A percentile compares a stretch with the other conserved stretches of the same genome.
Conservation (phyloP, 2,113 vertebrate genomes). For the Capreolus pygargus region DNA sequence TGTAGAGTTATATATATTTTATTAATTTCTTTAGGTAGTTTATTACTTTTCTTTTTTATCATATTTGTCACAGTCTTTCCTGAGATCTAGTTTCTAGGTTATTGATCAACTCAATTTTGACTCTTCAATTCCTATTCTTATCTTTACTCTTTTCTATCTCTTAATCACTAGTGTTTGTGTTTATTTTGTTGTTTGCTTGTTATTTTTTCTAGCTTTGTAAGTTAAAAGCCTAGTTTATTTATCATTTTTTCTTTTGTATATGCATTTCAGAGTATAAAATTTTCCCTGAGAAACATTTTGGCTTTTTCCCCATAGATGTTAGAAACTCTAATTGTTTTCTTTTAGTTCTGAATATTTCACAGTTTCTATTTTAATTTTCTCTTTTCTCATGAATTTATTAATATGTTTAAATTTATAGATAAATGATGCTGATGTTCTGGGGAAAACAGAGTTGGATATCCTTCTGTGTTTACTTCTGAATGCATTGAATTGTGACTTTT, state of each 20-base stretch:
- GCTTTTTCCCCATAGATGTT: not conserved
- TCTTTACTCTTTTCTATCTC: not conserved
- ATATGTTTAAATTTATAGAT: not conserved
- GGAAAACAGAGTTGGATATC: not conserved
- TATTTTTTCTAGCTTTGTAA: not conserved
- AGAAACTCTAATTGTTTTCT: not conserved
- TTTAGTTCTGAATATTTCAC: not conserved
- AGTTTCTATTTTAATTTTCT: conserved; percentile 23
- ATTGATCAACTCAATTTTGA: not conserved
- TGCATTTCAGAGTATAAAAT: not conserved
- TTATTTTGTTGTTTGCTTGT: not conserved
- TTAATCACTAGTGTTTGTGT: not conserved
- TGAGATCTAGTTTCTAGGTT: not conserved
- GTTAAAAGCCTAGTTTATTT: not conserved
- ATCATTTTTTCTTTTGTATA: not conserved
- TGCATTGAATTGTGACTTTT: not conserved
- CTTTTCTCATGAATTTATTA: not conserved
- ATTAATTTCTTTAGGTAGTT: not conserved
- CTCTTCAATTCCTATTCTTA: not conserved
- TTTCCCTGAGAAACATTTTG: not conserved
- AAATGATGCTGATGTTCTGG: not conserved
- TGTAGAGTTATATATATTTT: not conserved
- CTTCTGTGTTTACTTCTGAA: not conserved
- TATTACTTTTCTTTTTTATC: not conserved
- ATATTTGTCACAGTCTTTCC: not conserved